Conservation (phyloP, 2,888 invertebrate species). For the Autographa gamma region DNA sequence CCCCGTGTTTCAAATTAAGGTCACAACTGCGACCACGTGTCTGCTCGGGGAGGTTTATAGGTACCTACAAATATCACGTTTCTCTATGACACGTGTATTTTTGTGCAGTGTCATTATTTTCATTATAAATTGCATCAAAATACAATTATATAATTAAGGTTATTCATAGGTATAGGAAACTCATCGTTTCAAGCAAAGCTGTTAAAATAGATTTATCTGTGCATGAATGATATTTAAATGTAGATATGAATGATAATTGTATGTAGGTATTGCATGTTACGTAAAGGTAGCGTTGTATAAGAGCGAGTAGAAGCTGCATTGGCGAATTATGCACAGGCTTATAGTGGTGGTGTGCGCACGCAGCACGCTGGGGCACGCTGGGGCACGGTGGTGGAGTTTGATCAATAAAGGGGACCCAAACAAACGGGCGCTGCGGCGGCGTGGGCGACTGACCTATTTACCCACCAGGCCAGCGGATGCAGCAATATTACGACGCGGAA, state of each 20-base stretch:
- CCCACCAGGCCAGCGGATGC: constrained; percentile 65
- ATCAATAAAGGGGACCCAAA: constrained; percentile 87
- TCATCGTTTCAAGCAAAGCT: no score
- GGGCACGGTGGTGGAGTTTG: constrained; percentile 55
- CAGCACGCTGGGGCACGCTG: constrained; percentile 61
- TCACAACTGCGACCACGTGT: constrained; percentile 1
- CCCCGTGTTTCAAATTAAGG: constrained; percentile 4
- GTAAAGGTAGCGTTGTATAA: constrained; percentile 49
- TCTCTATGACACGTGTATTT: background rate
- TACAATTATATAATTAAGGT: background rate
- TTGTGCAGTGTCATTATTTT: background rate
- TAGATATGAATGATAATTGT: background rate
- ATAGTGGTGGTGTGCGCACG: constrained; percentile 75
- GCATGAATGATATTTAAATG: background rate
- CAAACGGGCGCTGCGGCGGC: constrained; percentile 78
- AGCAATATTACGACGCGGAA: constrained; percentile 57
- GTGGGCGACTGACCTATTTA: constrained; percentile 85
- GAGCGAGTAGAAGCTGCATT: constrained; percentile 58
- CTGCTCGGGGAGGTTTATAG: background rate
- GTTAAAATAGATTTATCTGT: no score
- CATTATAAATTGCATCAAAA: background rate
- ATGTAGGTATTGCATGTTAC: constrained; percentile 20
- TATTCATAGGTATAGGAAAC: no score
- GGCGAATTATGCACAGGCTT: constrained; percentile 57
- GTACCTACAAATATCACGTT: background rate